Base-by-base conservation (phyloP, 1,140 invertebrate genomes). In the Lordiphosa clarofinis region DNA sequence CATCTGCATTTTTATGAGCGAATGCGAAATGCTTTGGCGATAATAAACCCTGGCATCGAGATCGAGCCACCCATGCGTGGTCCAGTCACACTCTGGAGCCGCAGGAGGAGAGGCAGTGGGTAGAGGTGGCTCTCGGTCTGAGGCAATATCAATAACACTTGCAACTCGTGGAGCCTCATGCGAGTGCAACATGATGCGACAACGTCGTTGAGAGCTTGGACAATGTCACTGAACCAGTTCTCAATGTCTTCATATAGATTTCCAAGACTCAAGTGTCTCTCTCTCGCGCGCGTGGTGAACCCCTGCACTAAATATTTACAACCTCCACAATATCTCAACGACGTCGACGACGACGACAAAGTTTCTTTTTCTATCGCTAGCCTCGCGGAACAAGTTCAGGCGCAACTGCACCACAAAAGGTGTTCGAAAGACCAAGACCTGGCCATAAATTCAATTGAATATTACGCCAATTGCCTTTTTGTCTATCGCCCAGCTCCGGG, bases 381-480 rank as follows among this genome's bases (percentile, higher is more conserved):
- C 55, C 64, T 68, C 64, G 66, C 62, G 67, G 65, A 78, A 84
- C 84, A 84, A 73, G 84, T 86, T 87, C 82, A 87, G 86, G 82
- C 71, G 19, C 56, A 39, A 52, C 54, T 36, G 48, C 42, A 11
- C 28, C 43, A 63, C 59, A 44, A 46, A 42, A 24, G 39, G 33
- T 33, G 10, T 35, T 33, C 56, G 38, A 53, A 15, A 69, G 39
- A 71, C 35, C 50, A 49, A 15, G 40, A 50, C 38, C 42, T 42
- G 69, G 73, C 86, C 86, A 87, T 87, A 87, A 86, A 87, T 87
- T 76, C 82, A 87, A 87, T 87, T 87, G 79, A 87, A 87, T 87
- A 87, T 87, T 87, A 86, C 84, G 79, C 84, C 79, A 79, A 87
- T 79, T 87, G 84, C 84, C 70, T 86, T 86, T 82, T 82, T 82